Base-by-base conservation (phyloP, 2,797 vertebrate species). In the Platyrinchus mystaceus region DNA sequence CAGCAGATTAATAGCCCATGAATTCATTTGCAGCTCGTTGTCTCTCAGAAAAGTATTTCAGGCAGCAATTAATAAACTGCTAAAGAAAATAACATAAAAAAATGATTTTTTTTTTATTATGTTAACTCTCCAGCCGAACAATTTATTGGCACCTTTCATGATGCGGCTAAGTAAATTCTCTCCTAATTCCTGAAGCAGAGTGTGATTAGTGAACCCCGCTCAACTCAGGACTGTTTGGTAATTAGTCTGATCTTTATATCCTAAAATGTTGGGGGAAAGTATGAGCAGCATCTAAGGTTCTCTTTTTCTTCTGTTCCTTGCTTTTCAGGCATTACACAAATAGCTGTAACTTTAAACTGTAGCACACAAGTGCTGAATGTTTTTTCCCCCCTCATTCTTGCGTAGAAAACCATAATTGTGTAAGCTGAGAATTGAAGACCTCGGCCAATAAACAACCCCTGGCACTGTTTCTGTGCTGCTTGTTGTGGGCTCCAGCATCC, bases 1-100 rank as follows among this genome's bases (percentile, higher is more conserved):
- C 95, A 93, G 96, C 95, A 97, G 93, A 97, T 97, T 97, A 98
- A 97, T 97, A 98, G 97, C 95, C 96, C 95, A 64, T 94, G 97
- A 96, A 97, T 97, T 97, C 96, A 96, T 97, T 97, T 97, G 97
- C 95, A 97, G 95, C 91, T 94, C 92, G 77, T 96, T 97, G 95
- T 97, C 94, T 94, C 97, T 97, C 93, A 93, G 93, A 96, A 97
- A 97, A 96, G 84, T 92, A 94, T 97, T 97, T 97, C 90, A 96
- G 76, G 84, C 93, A 95, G 95, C 96, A 97, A 96, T 96, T 97
- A 96, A 97, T 96, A 97, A 96, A 93, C 70, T 95, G 75, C 87
- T 93, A 89, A 96, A 94, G 92, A 97, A 97, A 97, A 96, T 95
- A 97, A 95, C 85, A 92, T 89, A 93, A 94, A 94, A 94, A 97